Percentiles rank a stretch among this genome's conserved stretches.
phyloP scores from a whole-genome alignment of 2,797 vertebrate genomes.

The Ataeniobius toweri region DNA sequence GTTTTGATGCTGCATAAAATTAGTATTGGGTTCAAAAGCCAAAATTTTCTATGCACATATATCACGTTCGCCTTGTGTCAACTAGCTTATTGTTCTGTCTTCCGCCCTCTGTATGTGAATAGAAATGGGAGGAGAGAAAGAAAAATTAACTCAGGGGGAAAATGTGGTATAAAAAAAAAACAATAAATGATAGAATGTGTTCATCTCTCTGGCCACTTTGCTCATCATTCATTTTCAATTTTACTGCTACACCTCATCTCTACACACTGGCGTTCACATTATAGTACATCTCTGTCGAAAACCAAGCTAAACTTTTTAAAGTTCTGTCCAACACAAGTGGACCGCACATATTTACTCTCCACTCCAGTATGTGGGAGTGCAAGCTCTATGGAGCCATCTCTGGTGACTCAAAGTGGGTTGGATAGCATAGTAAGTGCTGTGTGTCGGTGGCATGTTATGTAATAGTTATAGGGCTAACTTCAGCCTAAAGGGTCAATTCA shows the following conservation, averaged over 20 bases:
- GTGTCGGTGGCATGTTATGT: conserved; percentile 66
- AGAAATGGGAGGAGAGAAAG: background rate
- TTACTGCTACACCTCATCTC: conserved; percentile 2
- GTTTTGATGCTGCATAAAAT: conserved; percentile 54
- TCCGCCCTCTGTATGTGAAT: background rate
- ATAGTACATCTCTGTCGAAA: conserved; percentile 17
- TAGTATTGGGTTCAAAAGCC: conserved; percentile 47
- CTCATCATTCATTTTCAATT: conserved; percentile 12
- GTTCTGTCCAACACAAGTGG: conserved; percentile 40
- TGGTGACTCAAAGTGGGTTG: conserved; percentile 59
- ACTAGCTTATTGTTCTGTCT: conserved; percentile 44
- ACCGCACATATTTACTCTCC: conserved; percentile 34
- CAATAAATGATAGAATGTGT: background rate
- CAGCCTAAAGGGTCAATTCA: conserved; percentile 37
- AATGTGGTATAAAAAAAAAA: background rate
- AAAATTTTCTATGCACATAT: conserved; percentile 31
- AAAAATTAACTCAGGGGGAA: background rate
- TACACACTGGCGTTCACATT: conserved; percentile 26
- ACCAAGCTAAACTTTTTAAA: conserved; percentile 26
- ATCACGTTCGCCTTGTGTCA: conserved; percentile 46
- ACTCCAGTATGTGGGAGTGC: conserved; percentile 53
- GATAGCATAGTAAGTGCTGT: conserved; percentile 53
- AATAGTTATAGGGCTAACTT: conserved; percentile 61
- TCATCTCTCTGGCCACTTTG: background rate
- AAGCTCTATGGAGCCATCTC: conserved; percentile 49